These are phyloP conservation scores for Dipodomys ordii DNA, from an alignment of 2,113 vertebrate genomes.

Conservation along the genomic window DNA sequence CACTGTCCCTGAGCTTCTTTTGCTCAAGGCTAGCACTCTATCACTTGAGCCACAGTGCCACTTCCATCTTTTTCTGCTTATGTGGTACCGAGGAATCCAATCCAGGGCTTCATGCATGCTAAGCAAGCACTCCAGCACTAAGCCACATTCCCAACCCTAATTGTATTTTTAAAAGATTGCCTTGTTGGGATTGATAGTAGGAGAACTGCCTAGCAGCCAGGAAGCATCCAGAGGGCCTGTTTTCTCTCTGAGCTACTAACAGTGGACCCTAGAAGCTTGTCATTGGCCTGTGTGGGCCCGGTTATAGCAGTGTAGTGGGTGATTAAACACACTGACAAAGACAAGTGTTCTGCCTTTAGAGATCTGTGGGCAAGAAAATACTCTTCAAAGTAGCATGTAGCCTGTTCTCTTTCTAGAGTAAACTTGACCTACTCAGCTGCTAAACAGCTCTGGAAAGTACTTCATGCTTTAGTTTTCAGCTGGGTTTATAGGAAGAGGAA, in stretches of 20 bases:
- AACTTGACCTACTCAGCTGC: background rate
- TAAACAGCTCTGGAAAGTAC: background rate
- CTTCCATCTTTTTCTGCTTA: too few relatives aligned
- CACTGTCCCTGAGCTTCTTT: too few relatives aligned
- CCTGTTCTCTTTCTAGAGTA: background rate
- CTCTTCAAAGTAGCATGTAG: background rate
- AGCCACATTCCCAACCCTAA: too few relatives aligned
- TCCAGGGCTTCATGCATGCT: too few relatives aligned
- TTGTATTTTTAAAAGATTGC: constrained; percentile 11
- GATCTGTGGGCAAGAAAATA: background rate
- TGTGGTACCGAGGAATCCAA: too few relatives aligned
- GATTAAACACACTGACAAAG: background rate
- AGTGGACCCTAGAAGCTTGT: background rate
- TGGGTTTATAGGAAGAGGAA: constrained; percentile 34
- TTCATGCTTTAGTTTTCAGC: background rate
- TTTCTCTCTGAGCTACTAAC: background rate
- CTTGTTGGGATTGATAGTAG: background rate
- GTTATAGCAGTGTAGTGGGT: background rate
- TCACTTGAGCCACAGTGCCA: too few relatives aligned
- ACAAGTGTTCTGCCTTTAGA: background rate
- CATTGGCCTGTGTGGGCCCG: background rate
- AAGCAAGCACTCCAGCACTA: too few relatives aligned
- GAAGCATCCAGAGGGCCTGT: background rate
- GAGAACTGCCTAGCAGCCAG: background rate
- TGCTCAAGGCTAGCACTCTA: too few relatives aligned